These are phyloP conservation scores for Cantharis rustica DNA, from an alignment of 2,888 invertebrate genomes.

Conservation along the genomic window DNA sequence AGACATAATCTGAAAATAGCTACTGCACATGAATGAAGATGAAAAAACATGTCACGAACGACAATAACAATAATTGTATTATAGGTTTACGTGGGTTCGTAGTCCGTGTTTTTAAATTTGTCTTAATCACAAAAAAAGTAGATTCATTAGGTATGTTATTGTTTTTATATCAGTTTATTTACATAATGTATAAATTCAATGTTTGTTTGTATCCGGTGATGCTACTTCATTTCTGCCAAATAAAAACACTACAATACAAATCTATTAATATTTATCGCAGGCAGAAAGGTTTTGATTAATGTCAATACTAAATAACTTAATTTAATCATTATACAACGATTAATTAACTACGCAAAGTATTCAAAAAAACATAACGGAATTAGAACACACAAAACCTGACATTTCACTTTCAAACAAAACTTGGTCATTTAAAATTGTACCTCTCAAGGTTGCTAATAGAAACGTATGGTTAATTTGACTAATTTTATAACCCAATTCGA, in stretches of 20 bases:
- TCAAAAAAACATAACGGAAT: background rate
- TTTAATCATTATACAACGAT: background rate
- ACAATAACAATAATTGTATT: background rate
- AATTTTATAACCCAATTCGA: background rate
- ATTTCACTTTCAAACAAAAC: conserved; percentile 3
- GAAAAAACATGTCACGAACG: background rate
- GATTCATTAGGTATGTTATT: background rate
- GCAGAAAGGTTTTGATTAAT: background rate
- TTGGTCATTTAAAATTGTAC: background rate
- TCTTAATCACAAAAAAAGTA: background rate
- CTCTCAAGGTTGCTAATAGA: background rate
- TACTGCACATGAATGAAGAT: background rate
- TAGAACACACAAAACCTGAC: background rate
- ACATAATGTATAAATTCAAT: background rate
- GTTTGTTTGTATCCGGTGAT: background rate
- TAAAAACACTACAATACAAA: background rate
- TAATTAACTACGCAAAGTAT: background rate
- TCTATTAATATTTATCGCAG: background rate
- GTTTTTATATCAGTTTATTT: background rate
- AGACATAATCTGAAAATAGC: background rate
- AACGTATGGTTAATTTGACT: background rate
- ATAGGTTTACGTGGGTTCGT: background rate
- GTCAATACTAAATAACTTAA: background rate
- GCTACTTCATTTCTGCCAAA: background rate
- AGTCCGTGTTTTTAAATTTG: background rate